These are phyloP conservation scores for Scaptomyza parva DNA, from an alignment of 2,888 invertebrate species.

Conservation along the genomic window DNA sequence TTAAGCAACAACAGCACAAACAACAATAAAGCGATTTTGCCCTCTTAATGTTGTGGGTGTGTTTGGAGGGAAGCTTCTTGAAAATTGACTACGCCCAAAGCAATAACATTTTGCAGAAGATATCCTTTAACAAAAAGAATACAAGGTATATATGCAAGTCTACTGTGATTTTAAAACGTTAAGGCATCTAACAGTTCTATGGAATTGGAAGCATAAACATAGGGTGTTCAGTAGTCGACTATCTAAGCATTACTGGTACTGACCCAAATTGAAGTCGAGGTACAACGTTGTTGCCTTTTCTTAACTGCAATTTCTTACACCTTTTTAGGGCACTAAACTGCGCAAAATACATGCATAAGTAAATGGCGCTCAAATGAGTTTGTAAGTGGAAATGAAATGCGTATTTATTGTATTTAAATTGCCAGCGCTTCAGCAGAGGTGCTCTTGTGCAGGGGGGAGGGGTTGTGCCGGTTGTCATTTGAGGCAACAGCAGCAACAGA, in stretches of 20 bases:
- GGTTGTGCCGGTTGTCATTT: constrained; percentile 33
- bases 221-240: constrained; percentile 40
- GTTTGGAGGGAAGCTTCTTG: constrained; percentile 34
- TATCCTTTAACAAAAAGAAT: constrained; percentile 14
- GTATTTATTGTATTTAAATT: constrained; percentile 79
- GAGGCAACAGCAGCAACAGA: constrained; percentile 1
- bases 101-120: constrained; percentile 13
- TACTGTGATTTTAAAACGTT: background rate
- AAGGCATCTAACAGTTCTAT: background rate
- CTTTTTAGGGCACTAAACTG: constrained; percentile 59
- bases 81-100: constrained; percentile 42
- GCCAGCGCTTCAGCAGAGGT: constrained; percentile 43
- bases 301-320: constrained; percentile 64
- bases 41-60: constrained; percentile 66
- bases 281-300: constrained; percentile 17
- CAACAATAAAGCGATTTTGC: constrained; percentile 72
- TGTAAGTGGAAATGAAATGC: constrained; percentile 78
- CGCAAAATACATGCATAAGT: constrained; percentile 68
- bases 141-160: background rate
- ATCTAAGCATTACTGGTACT: background rate
- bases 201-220: background rate
- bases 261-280: constrained; percentile 56
- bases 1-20: constrained; percentile 57
- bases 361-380: constrained; percentile 74
- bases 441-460: background rate